Base-by-base conservation (phyloP, 2,113 vertebrate genomes). In the Phalacrocorax carbo region DNA sequence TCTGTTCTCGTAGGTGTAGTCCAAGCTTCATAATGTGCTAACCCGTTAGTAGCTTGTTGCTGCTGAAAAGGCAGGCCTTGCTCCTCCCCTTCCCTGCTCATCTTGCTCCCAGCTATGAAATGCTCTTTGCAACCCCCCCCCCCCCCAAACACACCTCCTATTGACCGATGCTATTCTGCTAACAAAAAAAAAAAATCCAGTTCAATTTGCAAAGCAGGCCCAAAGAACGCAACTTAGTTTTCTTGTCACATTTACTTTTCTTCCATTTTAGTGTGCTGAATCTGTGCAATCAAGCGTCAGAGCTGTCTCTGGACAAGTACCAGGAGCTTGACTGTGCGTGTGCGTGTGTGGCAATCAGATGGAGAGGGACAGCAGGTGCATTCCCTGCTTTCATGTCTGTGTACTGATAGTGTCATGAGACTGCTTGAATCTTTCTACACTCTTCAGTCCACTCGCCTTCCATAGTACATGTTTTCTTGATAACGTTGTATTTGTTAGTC, bases 321-420 rank as follows among this genome's bases (percentile, higher is more conserved):
- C 22, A 19, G 57, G 57, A 82, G 20, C 54, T 77, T 83, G 44
- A 19, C 54, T 72, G 66, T 32, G 44, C 29, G 20, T 0, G 3
- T 55, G 38, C 0, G 0, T 27, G 13, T 32, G 42, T n/a, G 10
- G 69, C 54, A 88, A 46, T 54, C 36, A 34, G 49, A 54, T 1
- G 4, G 76, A 86, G 71, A 46, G 36, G 70, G 40, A 27, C 40
- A 80, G 49, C 49, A 69, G 49, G 54, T 80, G 26, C 75, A 51
- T 92, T 38, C 42, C 26, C 48, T 61, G 36, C 38, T 62, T 82
- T 85, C 32, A 5, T 30, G 10, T 65, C 17, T 86, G 48, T 40
- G 2, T 57, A 7, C 16, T 69, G 80, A 29, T 68, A 65, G 58
- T 0, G 0, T 77, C 18, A 4, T 18, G 66, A 26, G 51, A 13